A percentile compares a stretch with the other conserved stretches of the same genome.
phyloP scores from a whole-genome alignment of 1,140 invertebrate genomes.

The Frieseomelitta varia region DNA sequence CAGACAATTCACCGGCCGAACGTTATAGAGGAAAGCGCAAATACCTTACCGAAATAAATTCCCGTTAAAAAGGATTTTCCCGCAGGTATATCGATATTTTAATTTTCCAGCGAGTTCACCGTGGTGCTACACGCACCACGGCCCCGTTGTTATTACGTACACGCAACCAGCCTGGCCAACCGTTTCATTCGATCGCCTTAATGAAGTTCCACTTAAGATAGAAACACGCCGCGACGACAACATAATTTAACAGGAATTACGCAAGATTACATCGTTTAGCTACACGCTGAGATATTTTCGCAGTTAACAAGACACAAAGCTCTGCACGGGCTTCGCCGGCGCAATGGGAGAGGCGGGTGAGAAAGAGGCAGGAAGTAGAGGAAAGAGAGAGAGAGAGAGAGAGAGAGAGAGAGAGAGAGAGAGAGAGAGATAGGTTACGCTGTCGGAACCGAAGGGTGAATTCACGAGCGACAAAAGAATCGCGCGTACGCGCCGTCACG shows the following conservation, averaged over 20 bases:
- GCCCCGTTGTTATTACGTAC: too few relatives aligned
- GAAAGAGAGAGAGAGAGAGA: neutral
- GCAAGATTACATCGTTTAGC: conserved; percentile 18
- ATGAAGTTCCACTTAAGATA: conserved; percentile 12
- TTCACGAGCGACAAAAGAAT: conserved; percentile 30
- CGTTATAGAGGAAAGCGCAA: neutral
- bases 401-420: neutral
- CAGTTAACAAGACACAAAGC: conserved; percentile 55
- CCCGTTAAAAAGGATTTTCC: neutral
- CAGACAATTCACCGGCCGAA: neutral
- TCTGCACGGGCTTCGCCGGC: conserved; percentile 14
- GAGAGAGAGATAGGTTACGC: neutral
- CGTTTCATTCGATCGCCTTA: conserved; percentile 10
- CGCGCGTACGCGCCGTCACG: neutral
- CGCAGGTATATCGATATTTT: neutral
- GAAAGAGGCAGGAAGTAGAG: neutral
- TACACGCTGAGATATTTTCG: conserved; percentile 46
- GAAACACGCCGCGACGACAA: neutral
- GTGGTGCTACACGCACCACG: too few relatives aligned
- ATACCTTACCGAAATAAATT: neutral
- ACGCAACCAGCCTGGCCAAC: neutral
- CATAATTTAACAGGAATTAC: conserved; percentile 36
- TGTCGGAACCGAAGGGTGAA: conserved; percentile 17
- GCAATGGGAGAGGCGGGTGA: neutral
- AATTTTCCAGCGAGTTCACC: neutral